Percentiles rank a stretch among this genome's conserved stretches.
These are phyloP conservation scores for Mesembrinibis cayennensis DNA, from an alignment of 2,113 vertebrate genomes.

Conservation along the genomic window DNA sequence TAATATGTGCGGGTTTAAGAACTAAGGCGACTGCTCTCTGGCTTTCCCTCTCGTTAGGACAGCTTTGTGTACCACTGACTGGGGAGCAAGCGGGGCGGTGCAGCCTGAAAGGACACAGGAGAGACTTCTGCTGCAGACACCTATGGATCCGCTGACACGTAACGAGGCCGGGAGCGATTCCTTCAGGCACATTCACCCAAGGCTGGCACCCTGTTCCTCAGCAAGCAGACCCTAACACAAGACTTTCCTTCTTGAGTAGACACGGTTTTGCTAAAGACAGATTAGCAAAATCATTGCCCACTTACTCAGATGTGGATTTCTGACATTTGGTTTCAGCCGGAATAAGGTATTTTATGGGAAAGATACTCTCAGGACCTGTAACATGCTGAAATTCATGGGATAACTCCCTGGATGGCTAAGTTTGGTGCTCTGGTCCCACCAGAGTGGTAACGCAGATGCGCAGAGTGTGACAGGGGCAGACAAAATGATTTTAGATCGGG, in stretches of 20 bases:
- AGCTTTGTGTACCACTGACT: background rate
- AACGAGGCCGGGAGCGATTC: background rate
- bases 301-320: background rate
- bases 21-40: fast-evolving
- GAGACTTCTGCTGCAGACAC: background rate
- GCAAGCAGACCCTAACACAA: fast-evolving
- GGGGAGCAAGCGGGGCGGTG: background rate
- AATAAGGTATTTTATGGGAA: background rate
- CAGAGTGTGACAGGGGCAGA: background rate
- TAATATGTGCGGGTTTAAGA: fast-evolving
- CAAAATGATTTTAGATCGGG: background rate
- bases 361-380: background rate
- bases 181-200: background rate
- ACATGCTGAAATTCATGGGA: background rate
- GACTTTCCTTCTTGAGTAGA: background rate
- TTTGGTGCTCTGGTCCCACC: background rate
- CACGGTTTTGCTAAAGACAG: background rate
- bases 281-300: background rate
- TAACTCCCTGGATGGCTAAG: background rate
- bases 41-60: background rate
- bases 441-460: background rate
- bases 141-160: background rate
- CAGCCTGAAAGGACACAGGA: fast-evolving
- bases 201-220: background rate
- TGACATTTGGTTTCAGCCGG: background rate